phyloP scores from a whole-genome alignment of 2,113 vertebrate species.

The Prolemur simus region DNA sequence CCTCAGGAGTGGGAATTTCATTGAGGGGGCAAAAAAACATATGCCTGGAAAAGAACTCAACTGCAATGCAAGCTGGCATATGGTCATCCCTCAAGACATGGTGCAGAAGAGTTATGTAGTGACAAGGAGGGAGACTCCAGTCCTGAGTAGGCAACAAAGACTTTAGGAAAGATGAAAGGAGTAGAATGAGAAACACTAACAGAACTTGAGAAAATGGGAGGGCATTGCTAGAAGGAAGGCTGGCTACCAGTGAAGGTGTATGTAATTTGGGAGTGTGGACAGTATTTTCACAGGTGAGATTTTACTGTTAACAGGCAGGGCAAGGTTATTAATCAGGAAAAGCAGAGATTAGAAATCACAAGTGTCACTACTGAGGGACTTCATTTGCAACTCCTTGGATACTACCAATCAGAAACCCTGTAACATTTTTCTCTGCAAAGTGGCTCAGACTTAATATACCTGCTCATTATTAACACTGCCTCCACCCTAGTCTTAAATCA shows the following conservation, averaged over 20 bases:
- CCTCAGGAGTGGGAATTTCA: neutral
- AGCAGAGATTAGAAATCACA: neutral
- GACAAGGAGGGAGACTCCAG: neutral
- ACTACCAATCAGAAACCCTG: neutral
- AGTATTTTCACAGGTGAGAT: neutral
- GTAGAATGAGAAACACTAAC: neutral
- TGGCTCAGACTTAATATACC: neutral
- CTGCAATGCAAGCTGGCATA: neutral
- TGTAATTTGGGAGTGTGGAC: neutral
- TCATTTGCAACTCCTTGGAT: neutral
- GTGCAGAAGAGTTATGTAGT: neutral
- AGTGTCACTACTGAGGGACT: neutral
- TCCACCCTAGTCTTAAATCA: neutral
- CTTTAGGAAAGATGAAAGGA: neutral
- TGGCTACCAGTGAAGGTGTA: neutral
- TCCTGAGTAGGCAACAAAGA: neutral
- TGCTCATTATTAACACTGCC: neutral
- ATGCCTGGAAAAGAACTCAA: neutral
- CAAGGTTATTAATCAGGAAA: neutral
- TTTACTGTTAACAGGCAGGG: neutral
- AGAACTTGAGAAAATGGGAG: neutral
- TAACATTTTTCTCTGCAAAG: neutral
- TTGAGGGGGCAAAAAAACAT: neutral
- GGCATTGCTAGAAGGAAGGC: neutral
- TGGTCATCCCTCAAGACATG: neutral